Evolutionary conservation across 2,888 invertebrate species (phyloP).

Genomic region (Siphonodentalium dalli): DNA sequence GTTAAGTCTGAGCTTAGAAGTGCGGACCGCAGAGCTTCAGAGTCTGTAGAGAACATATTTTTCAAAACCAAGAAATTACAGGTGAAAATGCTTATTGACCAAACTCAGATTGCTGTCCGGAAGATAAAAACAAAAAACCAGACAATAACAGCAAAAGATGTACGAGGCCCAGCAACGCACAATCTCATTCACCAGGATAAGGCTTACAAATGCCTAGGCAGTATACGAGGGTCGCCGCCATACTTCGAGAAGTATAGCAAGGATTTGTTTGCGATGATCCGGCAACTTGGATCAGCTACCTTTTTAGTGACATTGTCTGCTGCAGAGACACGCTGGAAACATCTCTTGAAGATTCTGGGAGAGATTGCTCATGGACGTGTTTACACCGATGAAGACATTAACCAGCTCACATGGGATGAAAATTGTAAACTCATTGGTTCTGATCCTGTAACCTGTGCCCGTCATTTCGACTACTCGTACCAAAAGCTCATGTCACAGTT

Average conservation of each 20-base stretch:
- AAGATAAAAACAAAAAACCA: slow-evolving; percentile 19
- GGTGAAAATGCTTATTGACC: slow-evolving; percentile 22
- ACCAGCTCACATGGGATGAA: too few species aligned
- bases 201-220: slow-evolving; percentile 24
- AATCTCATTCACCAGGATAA: slow-evolving; percentile 18
- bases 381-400: too few species aligned
- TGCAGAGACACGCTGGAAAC: too few species aligned
- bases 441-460: slow-evolving; percentile 30
- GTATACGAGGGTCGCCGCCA: slow-evolving; percentile 31
- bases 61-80: slow-evolving; percentile 31
- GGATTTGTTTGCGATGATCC: slow-evolving; percentile 36
- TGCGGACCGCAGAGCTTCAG: slow-evolving; percentile 20
- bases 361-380: too few species aligned
- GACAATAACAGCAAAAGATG: slow-evolving; percentile 20
- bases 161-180: slow-evolving; percentile 2
- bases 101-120: slow-evolving; percentile 24
- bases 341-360: too few species aligned
- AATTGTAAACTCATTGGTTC: slow-evolving; percentile 21
- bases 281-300: slow-evolving; percentile 30
- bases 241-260: slow-evolving; percentile 31
- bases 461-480: slow-evolving; percentile 23
- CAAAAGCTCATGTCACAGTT: slow-evolving; percentile 14
- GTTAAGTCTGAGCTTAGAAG: slow-evolving; percentile 16
- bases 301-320: too few species aligned
- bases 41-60: slow-evolving; percentile 25